Conservation (phyloP, 1,140 invertebrate genomes). For the Mamestra configurata region DNA sequence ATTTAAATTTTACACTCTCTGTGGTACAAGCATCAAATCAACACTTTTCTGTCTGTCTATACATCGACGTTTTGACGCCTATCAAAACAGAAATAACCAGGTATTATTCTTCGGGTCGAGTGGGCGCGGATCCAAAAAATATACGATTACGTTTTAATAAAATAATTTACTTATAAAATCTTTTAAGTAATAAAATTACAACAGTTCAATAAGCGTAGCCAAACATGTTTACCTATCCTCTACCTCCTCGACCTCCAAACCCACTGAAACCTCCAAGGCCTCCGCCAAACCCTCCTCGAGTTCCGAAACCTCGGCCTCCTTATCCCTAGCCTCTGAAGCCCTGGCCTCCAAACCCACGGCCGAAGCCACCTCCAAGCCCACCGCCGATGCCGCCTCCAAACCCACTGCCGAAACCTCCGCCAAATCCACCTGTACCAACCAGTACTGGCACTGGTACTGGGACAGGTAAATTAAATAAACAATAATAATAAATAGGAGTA, state of each 20-base stretch:
- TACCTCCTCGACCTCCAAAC: constrained; percentile 61
- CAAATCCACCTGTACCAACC: constrained; percentile 50
- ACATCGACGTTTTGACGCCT: too few relatives aligned
- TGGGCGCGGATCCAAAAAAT: too few relatives aligned
- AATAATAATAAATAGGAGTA: not conserved
- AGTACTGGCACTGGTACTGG: constrained; percentile 68
- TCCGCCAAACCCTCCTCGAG: constrained; percentile 60
- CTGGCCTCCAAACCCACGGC: constrained; percentile 59
- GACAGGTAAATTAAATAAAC: constrained; percentile 59
- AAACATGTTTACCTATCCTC: constrained; percentile 57
- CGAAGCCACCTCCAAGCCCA: constrained; percentile 41
- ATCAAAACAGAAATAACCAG: too few relatives aligned
- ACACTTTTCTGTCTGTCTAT: too few relatives aligned
- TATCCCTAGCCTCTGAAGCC: constrained; percentile 61
- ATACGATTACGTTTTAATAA: too few relatives aligned
- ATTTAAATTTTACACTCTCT: too few relatives aligned
- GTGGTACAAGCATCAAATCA: too few relatives aligned
- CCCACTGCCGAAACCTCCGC: too few relatives aligned
- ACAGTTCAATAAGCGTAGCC: not conserved
- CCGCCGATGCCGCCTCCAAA: too few relatives aligned
- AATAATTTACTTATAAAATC: too few relatives aligned
- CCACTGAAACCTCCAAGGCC: constrained; percentile 56
- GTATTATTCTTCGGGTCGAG: too few relatives aligned
- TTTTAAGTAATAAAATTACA: not conserved
- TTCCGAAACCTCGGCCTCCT: constrained; percentile 61